These are phyloP conservation scores for Macrobrachium nipponense DNA, from an alignment of 1,140 invertebrate species.

Conservation along the genomic window DNA sequence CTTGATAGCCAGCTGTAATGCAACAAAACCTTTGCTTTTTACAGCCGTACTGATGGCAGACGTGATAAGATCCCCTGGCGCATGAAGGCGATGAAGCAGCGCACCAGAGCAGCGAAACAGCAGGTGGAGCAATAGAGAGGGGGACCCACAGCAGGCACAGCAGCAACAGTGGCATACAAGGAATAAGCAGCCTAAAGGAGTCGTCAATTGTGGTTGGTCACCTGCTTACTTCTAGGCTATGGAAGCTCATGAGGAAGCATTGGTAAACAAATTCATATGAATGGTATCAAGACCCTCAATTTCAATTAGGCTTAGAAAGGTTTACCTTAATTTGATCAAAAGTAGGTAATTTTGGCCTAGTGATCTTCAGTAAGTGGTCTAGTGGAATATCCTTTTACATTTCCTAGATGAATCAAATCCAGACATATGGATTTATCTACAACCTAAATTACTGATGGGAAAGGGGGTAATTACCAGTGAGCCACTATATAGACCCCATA, in stretches of 20 bases:
- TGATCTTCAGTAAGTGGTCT: too few relatives aligned
- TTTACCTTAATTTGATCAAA: not conserved
- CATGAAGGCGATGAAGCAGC: slow-evolving; percentile 61
- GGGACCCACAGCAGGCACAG: slow-evolving; percentile 52
- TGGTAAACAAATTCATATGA: slow-evolving; percentile 4
- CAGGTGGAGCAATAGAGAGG: slow-evolving; percentile 53
- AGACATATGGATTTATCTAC: too few relatives aligned
- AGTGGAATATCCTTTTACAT: too few relatives aligned
- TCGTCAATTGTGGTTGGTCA: slow-evolving; percentile 42
- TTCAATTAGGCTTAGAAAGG: not conserved
- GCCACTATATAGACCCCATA: slow-evolving; percentile 20
- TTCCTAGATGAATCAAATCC: too few relatives aligned
- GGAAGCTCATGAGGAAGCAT: slow-evolving; percentile 37
- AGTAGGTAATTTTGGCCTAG: too few relatives aligned
- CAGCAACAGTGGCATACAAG: slow-evolving; percentile 41
- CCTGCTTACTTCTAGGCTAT: slow-evolving; percentile 23
- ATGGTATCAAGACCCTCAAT: not conserved
- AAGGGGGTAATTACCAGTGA: slow-evolving; percentile 13
- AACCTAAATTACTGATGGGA: too few relatives aligned
- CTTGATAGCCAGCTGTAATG: too few relatives aligned
- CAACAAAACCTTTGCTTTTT: not conserved
- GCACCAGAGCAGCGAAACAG: slow-evolving; percentile 59
- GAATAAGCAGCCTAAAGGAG: slow-evolving; percentile 29
- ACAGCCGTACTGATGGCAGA: slow-evolving; percentile 54
- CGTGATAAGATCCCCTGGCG: slow-evolving; percentile 55